Evolutionary conservation across 23 tunicate genomes (phyloP).

Genomic region (Halocynthia aurantium): DNA sequence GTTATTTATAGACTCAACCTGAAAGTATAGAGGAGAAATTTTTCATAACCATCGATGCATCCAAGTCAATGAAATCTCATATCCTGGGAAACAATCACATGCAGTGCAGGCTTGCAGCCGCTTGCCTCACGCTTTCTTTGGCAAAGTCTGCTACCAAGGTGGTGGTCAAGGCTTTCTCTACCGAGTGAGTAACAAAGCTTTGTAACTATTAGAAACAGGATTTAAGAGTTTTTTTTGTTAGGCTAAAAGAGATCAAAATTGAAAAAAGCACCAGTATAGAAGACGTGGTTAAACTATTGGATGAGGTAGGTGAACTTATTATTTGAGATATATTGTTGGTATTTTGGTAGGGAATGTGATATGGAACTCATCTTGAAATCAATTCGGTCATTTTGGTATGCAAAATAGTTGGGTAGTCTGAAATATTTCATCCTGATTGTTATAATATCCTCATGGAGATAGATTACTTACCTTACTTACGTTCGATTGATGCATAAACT

Average conservation of each 20-base stretch:
- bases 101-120: conserved; percentile 26
- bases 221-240: neutral
- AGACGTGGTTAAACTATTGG: conserved; percentile 2
- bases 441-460: too few relatives aligned
- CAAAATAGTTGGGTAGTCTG: too few relatives aligned
- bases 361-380: too few relatives aligned
- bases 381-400: too few relatives aligned
- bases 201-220: too few relatives aligned
- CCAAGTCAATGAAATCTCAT: conserved; percentile 47
- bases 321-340: neutral
- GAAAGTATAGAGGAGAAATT: conserved; percentile 11
- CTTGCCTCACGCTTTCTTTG: conserved; percentile 15
- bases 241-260: conserved; percentile 1
- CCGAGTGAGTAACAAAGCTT: conserved; percentile 4
- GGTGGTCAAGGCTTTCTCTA: conserved; percentile 19
- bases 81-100: conserved; percentile 20
- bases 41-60: conserved; percentile 25
- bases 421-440: too few relatives aligned
- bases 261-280: neutral
- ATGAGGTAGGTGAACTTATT: neutral
- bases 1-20: neutral
- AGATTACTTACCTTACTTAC: too few relatives aligned
- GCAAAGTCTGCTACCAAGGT: conserved; percentile 21
- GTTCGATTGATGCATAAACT: too few relatives aligned
- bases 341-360: too few relatives aligned